A percentile compares a stretch with the other conserved stretches of the same genome.
Evolutionary conservation across 2,888 invertebrate species (phyloP).

Genomic region (Rhaphigaster nebulosa): DNA sequence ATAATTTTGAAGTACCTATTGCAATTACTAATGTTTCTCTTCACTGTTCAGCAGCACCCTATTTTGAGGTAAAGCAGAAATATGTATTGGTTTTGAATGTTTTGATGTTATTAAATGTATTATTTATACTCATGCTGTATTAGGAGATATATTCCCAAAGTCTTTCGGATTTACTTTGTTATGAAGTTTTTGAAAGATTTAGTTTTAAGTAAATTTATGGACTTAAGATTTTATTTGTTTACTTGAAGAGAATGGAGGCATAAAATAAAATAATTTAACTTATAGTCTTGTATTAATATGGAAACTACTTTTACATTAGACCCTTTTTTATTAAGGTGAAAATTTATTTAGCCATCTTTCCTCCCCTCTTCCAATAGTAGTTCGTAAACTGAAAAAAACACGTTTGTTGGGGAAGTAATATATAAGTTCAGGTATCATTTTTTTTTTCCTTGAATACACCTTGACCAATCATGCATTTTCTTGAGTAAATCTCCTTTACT

Average conservation of each 20-base stretch:
- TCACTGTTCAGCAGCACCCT: conserved; percentile 73
- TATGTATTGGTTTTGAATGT: conserved; percentile 35
- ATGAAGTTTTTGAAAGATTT: neutral
- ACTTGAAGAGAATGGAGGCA: neutral
- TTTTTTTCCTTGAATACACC: too few relatives aligned
- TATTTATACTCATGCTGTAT: conserved; percentile 4
- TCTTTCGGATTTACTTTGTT: neutral
- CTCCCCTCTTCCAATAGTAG: too few relatives aligned
- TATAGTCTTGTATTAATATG: too few relatives aligned
- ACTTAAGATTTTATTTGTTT: neutral
- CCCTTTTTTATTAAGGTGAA: too few relatives aligned
- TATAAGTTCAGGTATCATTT: too few relatives aligned
- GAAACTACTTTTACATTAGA: too few relatives aligned
- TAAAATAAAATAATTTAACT: neutral
- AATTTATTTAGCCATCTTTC: too few relatives aligned
- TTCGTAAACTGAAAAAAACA: too few relatives aligned
- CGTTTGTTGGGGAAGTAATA: too few relatives aligned
- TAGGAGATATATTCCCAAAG: neutral
- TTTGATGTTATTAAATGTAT: conserved; percentile 45
- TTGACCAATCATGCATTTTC: too few relatives aligned
- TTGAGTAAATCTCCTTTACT: too few relatives aligned
- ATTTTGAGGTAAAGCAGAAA: conserved; percentile 73
- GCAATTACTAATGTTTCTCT: conserved; percentile 81
- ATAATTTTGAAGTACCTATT: conserved; percentile 81
- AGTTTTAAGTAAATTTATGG: neutral